phyloP scores from a whole-genome alignment of 2,888 invertebrate genomes.

The Troides oblongomaculatus region DNA sequence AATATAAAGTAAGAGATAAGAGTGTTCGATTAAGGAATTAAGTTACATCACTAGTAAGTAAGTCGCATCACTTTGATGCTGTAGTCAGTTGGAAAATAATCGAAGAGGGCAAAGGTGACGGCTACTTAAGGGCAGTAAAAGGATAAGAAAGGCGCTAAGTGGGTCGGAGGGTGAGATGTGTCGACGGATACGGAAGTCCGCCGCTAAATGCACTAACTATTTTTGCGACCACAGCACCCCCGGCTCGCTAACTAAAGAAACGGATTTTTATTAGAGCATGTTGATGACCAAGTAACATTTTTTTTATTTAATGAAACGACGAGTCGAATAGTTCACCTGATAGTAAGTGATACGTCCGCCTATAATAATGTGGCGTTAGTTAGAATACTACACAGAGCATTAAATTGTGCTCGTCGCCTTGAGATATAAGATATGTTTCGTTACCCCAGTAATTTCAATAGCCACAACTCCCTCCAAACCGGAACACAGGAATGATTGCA shows the following conservation, averaged over 20 bases:
- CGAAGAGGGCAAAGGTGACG: constrained; percentile 23
- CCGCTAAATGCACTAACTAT: constrained; percentile 33
- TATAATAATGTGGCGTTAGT: too few species aligned
- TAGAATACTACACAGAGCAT: too few species aligned
- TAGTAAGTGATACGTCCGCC: too few species aligned
- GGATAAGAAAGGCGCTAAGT: constrained; percentile 30
- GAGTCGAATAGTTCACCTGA: too few species aligned
- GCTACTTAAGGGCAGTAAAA: constrained; percentile 30
- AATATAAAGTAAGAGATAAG: too few species aligned
- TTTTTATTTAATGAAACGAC: too few species aligned
- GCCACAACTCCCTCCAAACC: too few species aligned
- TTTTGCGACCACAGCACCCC: constrained; percentile 28
- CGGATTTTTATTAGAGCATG: background rate
- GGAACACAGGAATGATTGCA: too few species aligned
- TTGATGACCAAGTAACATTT: too few species aligned
- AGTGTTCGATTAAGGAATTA: background rate
- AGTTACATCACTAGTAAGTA: constrained; percentile 20
- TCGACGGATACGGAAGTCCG: constrained; percentile 30
- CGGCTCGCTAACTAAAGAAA: constrained; percentile 16
- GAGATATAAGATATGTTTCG: too few species aligned
- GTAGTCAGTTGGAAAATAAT: constrained; percentile 23
- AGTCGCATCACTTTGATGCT: background rate
- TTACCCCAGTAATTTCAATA: too few species aligned
- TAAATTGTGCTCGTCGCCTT: too few species aligned
- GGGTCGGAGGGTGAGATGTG: constrained; percentile 30